A percentile compares a stretch with the other conserved stretches of the same genome.
Evolutionary conservation across 2,113 vertebrate genomes (phyloP).

Genomic region (Prionailurus bengalensis): DNA sequence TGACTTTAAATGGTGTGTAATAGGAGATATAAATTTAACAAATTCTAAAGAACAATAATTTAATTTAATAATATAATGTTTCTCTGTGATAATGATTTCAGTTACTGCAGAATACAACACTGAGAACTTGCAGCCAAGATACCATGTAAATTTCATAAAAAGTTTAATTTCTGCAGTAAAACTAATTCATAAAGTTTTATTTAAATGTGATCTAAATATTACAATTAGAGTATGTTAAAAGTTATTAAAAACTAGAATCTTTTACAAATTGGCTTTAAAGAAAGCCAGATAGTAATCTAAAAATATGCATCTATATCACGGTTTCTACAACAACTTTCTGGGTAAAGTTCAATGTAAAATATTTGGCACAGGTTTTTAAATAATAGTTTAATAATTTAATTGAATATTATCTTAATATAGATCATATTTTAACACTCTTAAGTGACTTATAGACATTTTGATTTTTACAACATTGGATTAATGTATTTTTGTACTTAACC

Average conservation of each 20-base stretch:
- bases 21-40: neutral
- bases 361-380: neutral
- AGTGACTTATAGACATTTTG: neutral
- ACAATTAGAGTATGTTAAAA: neutral
- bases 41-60: conserved; percentile 10
- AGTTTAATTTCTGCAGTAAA: neutral
- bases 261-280: neutral
- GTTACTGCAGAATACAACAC: neutral
- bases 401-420: neutral
- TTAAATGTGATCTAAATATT: neutral
- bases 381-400: neutral
- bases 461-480: neutral
- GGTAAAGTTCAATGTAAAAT: conserved; percentile 33
- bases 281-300: neutral
- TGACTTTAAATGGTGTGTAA: neutral
- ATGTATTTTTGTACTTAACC: neutral
- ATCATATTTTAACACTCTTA: conserved; percentile 5
- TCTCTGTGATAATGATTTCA: neutral
- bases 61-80: neutral
- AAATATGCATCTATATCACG: neutral
- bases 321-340: neutral
- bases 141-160: neutral
- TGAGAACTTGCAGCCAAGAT: neutral
- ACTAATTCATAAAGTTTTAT: neutral
- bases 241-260: neutral